phyloP scores from a whole-genome alignment of 2,113 vertebrate genomes.

The Oenanthe oenanthe region DNA sequence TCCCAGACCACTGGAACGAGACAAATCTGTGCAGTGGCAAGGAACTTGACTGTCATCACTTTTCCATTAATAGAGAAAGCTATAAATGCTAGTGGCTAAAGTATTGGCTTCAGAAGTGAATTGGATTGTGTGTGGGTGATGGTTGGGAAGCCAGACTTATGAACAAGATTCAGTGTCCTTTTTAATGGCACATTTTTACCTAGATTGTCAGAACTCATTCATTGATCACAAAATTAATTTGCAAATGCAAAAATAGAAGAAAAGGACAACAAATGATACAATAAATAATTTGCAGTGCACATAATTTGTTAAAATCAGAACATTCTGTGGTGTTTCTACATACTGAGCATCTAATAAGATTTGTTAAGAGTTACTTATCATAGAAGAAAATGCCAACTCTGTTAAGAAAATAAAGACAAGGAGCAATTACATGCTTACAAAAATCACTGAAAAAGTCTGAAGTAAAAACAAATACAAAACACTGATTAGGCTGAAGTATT shows the following conservation, averaged over 20 bases:
- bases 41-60: not conserved
- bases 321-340: not conserved
- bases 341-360: not conserved
- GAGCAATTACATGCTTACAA: not conserved
- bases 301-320: not conserved
- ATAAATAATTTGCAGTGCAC: not conserved
- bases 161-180: not conserved
- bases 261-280: not conserved
- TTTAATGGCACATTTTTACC: not conserved
- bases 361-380: not conserved
- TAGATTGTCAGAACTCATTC: not conserved
- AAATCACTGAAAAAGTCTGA: slow-evolving; percentile 18
- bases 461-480: slow-evolving; percentile 48
- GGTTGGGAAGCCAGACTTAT: not conserved
- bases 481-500: slow-evolving; percentile 37
- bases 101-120: not conserved
- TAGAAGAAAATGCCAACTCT: not conserved
- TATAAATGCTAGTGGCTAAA: not conserved
- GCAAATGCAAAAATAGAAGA: not conserved
- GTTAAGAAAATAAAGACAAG: not conserved
- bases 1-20: not conserved
- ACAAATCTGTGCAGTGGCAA: not conserved
- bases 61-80: not conserved
- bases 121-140: not conserved
- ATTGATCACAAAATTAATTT: not conserved